Evolutionary conservation across 2,797 vertebrate species (phyloP), one percentile per base, ranked within the genome.

Genomic region (Enteromius radiatus): DNA sequence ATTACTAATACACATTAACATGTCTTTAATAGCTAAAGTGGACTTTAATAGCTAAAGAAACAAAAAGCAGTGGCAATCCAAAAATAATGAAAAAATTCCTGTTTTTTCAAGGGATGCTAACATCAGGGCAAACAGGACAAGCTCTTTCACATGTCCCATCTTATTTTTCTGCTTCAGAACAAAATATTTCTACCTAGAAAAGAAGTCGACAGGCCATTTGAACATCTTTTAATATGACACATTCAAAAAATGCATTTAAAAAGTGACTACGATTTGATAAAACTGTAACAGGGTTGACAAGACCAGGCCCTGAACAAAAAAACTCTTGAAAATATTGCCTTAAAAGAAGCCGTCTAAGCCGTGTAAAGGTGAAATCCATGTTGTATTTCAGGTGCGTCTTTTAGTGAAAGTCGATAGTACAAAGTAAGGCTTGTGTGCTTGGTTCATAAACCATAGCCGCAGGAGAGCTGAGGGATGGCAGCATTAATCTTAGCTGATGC

Each of bases 401-500:
- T 64, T 23, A 81, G 28, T 45, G 67, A 41, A 81, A 49, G 59
- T 65, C 61, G 75, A 76, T 67, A 56, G 47, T 23, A 54, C 80
- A 76, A 41, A 82, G 61, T 26, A 49, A 49, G 33, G 21, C 43
- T 52, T 28, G 31, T 28, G 45, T 12, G 17, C 33, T 65, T 41
- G 33, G 19, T 76, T 82, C 69, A 82, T 56, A 83, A 69, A 76
- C 21, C 64, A 59, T 28, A 70, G 38, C 64, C 31, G 19, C 47
- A 59, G 73, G 45, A 82, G 38, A 83, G 49, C 73, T 23, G 19
- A 76, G 19, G 73, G 81, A 67, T 82, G 71, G 38, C 36, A 76
- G 21, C 74, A 77, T 83, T 77, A 36, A 63, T 83, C 81, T 77
- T 61, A 69, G 38, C 64, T 70, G 81, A 69, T 77, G 38, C 49